Percentiles rank a stretch among this genome's conserved stretches.
phyloP scores from a whole-genome alignment of 2,888 invertebrate species.

The Megalurothrips usitatus region DNA sequence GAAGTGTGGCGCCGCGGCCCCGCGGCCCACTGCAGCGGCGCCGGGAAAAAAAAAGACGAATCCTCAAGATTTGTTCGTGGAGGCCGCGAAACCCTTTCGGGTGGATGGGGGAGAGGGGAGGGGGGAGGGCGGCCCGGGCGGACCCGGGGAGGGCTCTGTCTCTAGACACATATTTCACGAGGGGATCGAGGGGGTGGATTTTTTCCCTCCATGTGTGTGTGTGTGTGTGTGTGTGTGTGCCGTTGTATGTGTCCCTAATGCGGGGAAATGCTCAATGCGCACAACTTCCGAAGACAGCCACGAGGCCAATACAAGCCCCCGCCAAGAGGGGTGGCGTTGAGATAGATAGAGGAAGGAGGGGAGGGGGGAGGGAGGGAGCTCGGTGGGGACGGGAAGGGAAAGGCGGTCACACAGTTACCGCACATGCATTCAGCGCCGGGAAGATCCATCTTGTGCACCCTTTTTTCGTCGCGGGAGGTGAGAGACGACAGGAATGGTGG shows the following conservation, averaged over 20 bases:
- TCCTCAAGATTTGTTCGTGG: not conserved
- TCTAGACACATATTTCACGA: constrained; percentile 15
- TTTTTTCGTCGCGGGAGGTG: no score
- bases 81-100: not conserved
- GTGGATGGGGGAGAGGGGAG: not conserved
- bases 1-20: no score
- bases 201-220: not conserved
- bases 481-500: no score
- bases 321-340: not conserved
- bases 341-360: not conserved
- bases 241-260: not conserved
- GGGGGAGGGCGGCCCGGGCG: no score
- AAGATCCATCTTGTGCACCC: no score
- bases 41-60: not conserved
- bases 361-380: no score
- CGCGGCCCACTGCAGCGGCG: no score
- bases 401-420: not conserved
- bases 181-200: not conserved
- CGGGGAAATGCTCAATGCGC: constrained; percentile 23
- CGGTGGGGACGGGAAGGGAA: not conserved
- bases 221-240: no score
- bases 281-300: constrained; percentile 24
- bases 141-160: not conserved
- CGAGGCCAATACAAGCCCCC: not conserved
- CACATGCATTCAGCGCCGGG: no score